Conservation (phyloP, 2,888 invertebrate species). For the Choreutis nemorana region DNA sequence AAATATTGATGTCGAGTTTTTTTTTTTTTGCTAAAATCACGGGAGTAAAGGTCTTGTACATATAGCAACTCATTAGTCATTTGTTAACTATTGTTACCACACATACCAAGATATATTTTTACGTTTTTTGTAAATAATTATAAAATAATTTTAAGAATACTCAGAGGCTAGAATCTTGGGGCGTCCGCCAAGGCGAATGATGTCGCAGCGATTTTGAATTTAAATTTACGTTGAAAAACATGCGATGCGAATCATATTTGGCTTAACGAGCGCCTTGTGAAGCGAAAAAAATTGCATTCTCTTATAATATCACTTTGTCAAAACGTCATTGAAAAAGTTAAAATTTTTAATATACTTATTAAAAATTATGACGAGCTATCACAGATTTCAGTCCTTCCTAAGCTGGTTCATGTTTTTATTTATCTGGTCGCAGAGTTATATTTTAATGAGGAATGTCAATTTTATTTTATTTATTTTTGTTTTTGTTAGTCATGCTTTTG, state of each 20-base stretch:
- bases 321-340: too few species aligned
- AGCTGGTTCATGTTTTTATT: too few species aligned
- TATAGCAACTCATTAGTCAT: constrained; percentile 32
- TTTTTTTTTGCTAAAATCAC: too few species aligned
- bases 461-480: too few species aligned
- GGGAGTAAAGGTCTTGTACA: constrained; percentile 4
- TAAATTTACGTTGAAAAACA: constrained; percentile 14
- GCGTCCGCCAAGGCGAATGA: constrained; percentile 44
- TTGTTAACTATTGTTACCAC: constrained; percentile 55
- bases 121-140: constrained; percentile 29
- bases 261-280: constrained; percentile 38
- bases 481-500: too few species aligned
- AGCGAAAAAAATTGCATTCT: constrained; percentile 17
- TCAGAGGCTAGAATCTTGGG: constrained; percentile 15
- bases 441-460: too few species aligned
- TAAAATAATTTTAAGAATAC: constrained; percentile 18
- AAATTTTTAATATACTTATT: too few species aligned
- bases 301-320: too few species aligned
- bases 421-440: too few species aligned
- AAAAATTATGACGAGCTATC: too few species aligned
- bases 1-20: too few species aligned
- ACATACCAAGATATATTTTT: constrained; percentile 30
- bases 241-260: constrained; percentile 24
- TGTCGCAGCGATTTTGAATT: constrained; percentile 21
- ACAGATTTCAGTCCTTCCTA: too few species aligned